A percentile compares a stretch with the other conserved stretches of the same genome.
phyloP scores from a whole-genome alignment of 2,888 invertebrate genomes.

The Ectemnius lituratus region DNA sequence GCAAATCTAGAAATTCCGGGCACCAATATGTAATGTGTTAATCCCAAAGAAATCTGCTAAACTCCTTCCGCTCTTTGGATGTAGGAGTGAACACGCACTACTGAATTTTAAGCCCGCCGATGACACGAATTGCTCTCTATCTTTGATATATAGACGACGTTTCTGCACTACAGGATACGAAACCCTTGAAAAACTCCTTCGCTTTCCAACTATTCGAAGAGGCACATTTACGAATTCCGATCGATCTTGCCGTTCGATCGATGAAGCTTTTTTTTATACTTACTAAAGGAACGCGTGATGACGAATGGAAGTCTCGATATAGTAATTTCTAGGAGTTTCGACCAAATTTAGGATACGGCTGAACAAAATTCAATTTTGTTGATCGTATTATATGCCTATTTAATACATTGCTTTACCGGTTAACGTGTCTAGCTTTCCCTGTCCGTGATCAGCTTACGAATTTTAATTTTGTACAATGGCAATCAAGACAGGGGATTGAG shows the following conservation, averaged over 20 bases:
- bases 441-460: conserved; percentile 34
- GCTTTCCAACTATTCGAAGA: background rate
- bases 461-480: conserved; percentile 51
- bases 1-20: conserved; percentile 4
- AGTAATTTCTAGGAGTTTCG: background rate
- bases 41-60: background rate
- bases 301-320: too few relatives aligned
- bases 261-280: too few relatives aligned
- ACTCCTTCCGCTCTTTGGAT: background rate
- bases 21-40: background rate
- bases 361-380: conserved; percentile 41
- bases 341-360: background rate
- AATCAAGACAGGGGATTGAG: conserved; percentile 57
- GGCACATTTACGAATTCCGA: background rate
- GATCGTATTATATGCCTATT: conserved; percentile 26
- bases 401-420: conserved; percentile 42
- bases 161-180: background rate
- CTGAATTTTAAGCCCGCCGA: background rate
- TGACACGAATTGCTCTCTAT: background rate
- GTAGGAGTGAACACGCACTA: background rate
- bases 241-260: too few relatives aligned
- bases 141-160: background rate
- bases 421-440: conserved; percentile 34
- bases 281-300: too few relatives aligned
- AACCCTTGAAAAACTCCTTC: background rate